A percentile compares a stretch with the other conserved stretches of the same genome.
Evolutionary conservation across 2,888 invertebrate genomes (phyloP).

Genomic region (Thalpophila matura): DNA sequence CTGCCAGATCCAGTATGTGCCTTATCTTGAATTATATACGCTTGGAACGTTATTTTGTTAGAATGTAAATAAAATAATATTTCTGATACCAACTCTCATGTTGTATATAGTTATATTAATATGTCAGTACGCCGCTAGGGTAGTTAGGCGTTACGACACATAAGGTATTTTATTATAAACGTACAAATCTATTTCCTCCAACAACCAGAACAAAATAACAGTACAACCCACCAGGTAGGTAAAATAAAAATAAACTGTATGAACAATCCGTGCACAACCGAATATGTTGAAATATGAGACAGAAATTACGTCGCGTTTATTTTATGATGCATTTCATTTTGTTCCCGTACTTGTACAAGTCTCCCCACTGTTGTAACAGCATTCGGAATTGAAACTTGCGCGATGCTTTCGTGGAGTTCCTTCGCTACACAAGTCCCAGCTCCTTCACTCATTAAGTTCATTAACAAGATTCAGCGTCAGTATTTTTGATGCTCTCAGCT

Average conservation of each 20-base stretch:
- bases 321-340: slow-evolving; percentile 79
- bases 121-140: neutral
- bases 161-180: slow-evolving; percentile 24
- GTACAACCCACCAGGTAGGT: slow-evolving; percentile 47
- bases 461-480: slow-evolving; percentile 86
- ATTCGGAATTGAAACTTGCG: slow-evolving; percentile 82
- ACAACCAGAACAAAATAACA: slow-evolving; percentile 45
- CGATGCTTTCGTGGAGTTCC: slow-evolving; percentile 81
- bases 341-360: slow-evolving; percentile 70
- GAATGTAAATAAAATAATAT: slow-evolving; percentile 20
- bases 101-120: slow-evolving; percentile 3
- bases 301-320: slow-evolving; percentile 70
- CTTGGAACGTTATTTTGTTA: slow-evolving; percentile 15
- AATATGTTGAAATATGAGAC: slow-evolving; percentile 62
- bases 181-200: slow-evolving; percentile 26
- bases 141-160: slow-evolving; percentile 8
- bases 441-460: slow-evolving; percentile 88
- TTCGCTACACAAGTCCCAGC: slow-evolving; percentile 78
- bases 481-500: slow-evolving; percentile 84
- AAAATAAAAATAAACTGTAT: slow-evolving; percentile 45
- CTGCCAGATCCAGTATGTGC: slow-evolving; percentile 55
- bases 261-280: slow-evolving; percentile 46
- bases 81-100: neutral
- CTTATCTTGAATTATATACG: slow-evolving; percentile 22
- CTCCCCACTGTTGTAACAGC: slow-evolving; percentile 74